Evolutionary conservation across 2,888 invertebrate species (phyloP).

Genomic region (Ectobius pallidus): DNA sequence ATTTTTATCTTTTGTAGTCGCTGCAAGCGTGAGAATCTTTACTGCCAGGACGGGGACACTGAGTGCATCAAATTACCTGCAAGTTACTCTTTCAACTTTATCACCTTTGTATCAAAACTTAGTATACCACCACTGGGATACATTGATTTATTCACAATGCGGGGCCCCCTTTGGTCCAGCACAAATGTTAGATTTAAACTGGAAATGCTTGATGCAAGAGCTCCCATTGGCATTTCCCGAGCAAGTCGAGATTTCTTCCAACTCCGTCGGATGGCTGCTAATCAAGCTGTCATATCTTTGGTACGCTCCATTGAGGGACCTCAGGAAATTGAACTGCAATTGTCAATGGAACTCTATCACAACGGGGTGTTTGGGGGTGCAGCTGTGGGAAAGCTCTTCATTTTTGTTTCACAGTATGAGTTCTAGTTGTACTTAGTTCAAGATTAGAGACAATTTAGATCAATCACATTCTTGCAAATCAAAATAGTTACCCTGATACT

Average conservation of each 20-base stretch:
- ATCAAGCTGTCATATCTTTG: conserved; percentile 79
- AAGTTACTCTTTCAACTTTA: conserved; percentile 90
- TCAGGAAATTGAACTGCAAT: conserved; percentile 86
- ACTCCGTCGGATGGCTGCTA: conserved; percentile 63
- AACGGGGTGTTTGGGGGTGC: conserved; percentile 76
- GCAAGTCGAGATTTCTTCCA: conserved; percentile 55
- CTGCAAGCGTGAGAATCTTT: conserved; percentile 73
- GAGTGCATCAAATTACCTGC: conserved; percentile 81
- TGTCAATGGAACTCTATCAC: conserved; percentile 84
- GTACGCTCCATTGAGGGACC: conserved; percentile 80
- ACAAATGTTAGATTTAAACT: conserved; percentile 75
- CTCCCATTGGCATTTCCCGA: conserved; percentile 62
- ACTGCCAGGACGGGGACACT: conserved; percentile 74
- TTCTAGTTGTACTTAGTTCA: conserved; percentile 64
- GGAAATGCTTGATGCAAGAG: conserved; percentile 68
- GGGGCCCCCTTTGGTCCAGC: conserved; percentile 75
- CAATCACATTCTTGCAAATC: no score
- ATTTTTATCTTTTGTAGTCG: no score
- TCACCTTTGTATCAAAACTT: conserved; percentile 86
- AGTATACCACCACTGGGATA: conserved; percentile 68
- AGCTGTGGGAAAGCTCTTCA: conserved; percentile 83
- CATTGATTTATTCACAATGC: conserved; percentile 85
- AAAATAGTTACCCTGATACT: no score
- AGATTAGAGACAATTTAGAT: no score
- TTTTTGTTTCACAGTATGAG: conserved; percentile 84